These are phyloP conservation scores for Orchesellides sinensis DNA, from an alignment of 2,888 invertebrate genomes.

Conservation along the genomic window DNA sequence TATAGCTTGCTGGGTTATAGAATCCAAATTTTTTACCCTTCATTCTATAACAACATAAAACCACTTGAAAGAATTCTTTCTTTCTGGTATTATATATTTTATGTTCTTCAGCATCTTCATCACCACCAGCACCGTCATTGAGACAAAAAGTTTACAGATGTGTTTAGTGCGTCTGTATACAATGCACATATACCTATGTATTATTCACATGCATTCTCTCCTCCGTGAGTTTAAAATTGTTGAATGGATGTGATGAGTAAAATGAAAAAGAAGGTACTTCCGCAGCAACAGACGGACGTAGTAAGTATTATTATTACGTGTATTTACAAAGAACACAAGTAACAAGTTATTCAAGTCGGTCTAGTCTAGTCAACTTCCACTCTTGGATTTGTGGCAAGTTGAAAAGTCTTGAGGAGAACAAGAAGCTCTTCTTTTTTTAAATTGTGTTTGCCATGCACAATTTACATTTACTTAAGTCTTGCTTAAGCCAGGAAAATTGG, in stretches of 20 bases:
- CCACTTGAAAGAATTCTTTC: slow-evolving; percentile 21
- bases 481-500: no score
- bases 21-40: slow-evolving; percentile 4
- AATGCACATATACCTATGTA: background rate
- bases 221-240: background rate
- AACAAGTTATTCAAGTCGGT: slow-evolving; percentile 34
- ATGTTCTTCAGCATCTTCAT: background rate
- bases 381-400: background rate
- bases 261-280: slow-evolving; percentile 49
- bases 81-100: background rate
- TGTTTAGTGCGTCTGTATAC: background rate
- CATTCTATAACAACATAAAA: background rate
- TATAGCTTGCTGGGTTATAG: background rate
- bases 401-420: background rate
- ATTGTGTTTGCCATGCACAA: no score
- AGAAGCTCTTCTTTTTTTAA: background rate
- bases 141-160: slow-evolving; percentile 4
- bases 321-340: no score
- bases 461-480: no score
- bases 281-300: slow-evolving; percentile 8
- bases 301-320: background rate
- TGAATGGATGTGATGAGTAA: slow-evolving; percentile 45
- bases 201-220: background rate
- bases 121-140: background rate
- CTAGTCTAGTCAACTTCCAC: background rate